Evolutionary conservation across 2,888 invertebrate genomes (phyloP).

Genomic region (Podabrus alpinus): DNA sequence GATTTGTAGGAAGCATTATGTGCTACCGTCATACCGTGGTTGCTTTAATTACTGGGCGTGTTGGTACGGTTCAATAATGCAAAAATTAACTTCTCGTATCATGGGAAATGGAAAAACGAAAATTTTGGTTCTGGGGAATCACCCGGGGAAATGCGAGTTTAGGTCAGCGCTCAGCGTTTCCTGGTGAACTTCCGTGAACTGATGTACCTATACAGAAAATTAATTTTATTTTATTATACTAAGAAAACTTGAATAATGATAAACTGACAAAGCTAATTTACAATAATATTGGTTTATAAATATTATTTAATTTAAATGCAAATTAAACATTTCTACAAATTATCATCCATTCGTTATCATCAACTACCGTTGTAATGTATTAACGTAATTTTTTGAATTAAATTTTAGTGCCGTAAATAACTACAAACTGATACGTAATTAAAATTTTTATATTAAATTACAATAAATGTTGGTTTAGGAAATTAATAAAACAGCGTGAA

Average conservation of each 20-base stretch:
- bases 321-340: conserved; percentile 15
- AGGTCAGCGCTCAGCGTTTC: background rate
- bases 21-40: conserved; percentile 17
- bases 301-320: conserved; percentile 22
- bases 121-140: background rate
- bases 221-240: background rate
- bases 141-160: background rate
- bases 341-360: background rate
- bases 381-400: background rate
- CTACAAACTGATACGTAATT: background rate
- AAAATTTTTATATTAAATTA: background rate
- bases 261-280: background rate
- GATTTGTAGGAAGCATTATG: conserved; percentile 12
- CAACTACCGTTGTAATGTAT: background rate
- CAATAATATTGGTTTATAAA: conserved; percentile 8
- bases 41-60: conserved; percentile 19
- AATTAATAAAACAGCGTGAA: background rate
- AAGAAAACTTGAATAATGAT: background rate
- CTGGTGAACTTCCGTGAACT: background rate
- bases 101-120: background rate
- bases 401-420: background rate
- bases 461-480: background rate
- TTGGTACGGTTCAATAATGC: background rate
- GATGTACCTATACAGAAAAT: background rate
- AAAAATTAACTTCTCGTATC: background rate